Conservation (phyloP, 1,140 invertebrate genomes). For the Phthorimaea operculella region DNA sequence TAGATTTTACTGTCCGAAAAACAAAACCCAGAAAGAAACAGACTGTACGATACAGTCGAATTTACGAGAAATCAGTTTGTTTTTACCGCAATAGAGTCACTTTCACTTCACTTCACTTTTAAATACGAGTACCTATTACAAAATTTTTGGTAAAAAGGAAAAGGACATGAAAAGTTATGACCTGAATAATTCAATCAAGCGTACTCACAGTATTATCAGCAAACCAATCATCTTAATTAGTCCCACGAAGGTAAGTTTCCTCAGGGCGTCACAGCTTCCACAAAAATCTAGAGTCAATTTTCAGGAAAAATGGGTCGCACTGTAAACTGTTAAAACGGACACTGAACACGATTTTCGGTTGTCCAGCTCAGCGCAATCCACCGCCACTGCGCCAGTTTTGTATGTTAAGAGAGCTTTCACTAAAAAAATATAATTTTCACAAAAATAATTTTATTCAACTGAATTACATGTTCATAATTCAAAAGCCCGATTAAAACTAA, state of each 20-base stretch:
- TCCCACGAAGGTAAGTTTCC: not conserved
- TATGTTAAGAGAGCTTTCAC: not conserved
- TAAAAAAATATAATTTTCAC: constrained; percentile 2
- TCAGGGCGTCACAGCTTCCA: not conserved
- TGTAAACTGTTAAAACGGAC: constrained; percentile 1
- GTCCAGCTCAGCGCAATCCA: not conserved
- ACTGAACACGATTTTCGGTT: constrained; percentile 2
- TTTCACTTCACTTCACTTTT: not conserved
- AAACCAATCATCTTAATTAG: constrained; percentile 1
- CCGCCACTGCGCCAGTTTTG: not conserved
- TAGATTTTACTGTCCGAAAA: not conserved
- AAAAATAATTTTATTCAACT: no score
- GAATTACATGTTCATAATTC: no score
- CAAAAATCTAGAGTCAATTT: not conserved
- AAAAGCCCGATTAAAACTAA: no score
- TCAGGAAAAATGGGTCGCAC: not conserved
- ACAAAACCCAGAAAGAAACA: not conserved
- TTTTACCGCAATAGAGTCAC: not conserved
- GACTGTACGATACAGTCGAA: not conserved
- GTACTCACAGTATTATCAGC: constrained; percentile 3
- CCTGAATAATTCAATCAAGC: not conserved
- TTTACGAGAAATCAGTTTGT: not conserved
- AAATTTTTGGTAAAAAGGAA: not conserved
- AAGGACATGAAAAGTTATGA: not conserved
- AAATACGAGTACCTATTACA: not conserved